A percentile compares a stretch with the other conserved stretches of the same genome.
phyloP scores from a whole-genome alignment of 2,113 vertebrate species.

The Podocnemis expansa region DNA sequence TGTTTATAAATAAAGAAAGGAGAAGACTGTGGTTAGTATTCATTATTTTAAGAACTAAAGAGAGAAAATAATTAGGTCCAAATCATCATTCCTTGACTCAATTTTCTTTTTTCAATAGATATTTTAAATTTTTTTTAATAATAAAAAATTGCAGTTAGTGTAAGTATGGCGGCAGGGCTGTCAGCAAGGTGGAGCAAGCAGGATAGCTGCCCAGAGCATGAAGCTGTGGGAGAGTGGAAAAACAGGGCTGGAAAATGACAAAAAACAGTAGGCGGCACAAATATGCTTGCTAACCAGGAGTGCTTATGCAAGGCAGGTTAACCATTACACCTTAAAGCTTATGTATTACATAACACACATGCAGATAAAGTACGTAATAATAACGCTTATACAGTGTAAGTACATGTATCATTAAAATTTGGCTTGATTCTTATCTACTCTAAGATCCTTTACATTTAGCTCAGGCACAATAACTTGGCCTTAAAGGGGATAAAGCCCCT shows the following conservation, averaged over 20 bases:
- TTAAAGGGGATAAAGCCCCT: background rate
- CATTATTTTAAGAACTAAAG: slow-evolving; percentile 17
- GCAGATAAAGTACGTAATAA: background rate
- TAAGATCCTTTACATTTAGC: background rate
- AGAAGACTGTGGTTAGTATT: background rate
- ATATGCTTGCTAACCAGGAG: no score
- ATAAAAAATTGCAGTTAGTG: background rate
- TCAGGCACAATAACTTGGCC: background rate
- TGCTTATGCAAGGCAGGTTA: background rate
- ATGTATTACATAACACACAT: background rate
- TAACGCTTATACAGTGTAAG: background rate
- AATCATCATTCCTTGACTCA: background rate
- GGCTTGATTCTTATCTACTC: background rate
- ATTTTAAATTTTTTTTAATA: background rate
- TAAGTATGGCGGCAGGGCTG: background rate
- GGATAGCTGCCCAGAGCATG: no score
- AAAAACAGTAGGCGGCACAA: no score
- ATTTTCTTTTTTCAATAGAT: background rate
- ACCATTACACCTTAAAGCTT: background rate
- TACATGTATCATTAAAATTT: background rate
- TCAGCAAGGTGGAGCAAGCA: no score
- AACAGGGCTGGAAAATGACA: no score
- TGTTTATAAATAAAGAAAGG: slow-evolving; percentile 17
- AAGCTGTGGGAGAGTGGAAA: no score
- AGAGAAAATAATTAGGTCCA: background rate